Base-by-base conservation (phyloP, 1,140 invertebrate genomes). In the Physella acuta region DNA sequence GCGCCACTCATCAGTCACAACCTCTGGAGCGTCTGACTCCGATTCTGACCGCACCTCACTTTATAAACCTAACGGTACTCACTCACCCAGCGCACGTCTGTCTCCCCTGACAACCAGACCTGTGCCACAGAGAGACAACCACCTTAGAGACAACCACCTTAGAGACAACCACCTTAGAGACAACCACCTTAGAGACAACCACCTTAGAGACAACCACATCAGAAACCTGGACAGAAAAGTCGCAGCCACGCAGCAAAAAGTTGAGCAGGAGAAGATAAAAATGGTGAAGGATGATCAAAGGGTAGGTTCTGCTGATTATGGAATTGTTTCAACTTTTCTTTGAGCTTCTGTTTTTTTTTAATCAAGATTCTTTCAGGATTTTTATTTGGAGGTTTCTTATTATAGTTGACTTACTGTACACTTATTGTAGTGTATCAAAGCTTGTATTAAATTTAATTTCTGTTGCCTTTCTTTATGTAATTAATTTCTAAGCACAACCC, bases 191-290 rank as follows among this genome's bases (percentile, higher is more conserved):
- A n/a, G n/a, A n/a, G n/a, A n/a, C n/a, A n/a, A n/a, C n/a, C n/a
- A n/a, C n/a, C n/a, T n/a, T n/a, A 31, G 34, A 11, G 17, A 58
- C 24, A 56, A 68, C 53, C 24, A 56, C 17, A n/a, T n/a, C n/a
- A n/a, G n/a, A n/a, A n/a, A n/a, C n/a, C 36, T 68, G 37, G 67
- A 59, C 44, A 59, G 58, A n/a, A 44, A 61, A 24, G 30, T 60
- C 4, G 31, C 36, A n/a, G 4, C 51, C 17, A 49, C 67, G 2
- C 56, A 51, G 20, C 44, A 31, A 33, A 17, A 51, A 1, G 17
- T 68, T 14, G 34, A 60, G 3, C 28, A 60, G 26, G 67, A 68
- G 31, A 28, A 55, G 0, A 20, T 49, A 28, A 60, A 59, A n/a
- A 68, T 68, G 67, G 3, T 17, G 37, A 28, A 39, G 28, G 58